phyloP scores from a whole-genome alignment of 37 sponge, comb jelly and placozoan species.

The Cliona cf. orientalis region DNA sequence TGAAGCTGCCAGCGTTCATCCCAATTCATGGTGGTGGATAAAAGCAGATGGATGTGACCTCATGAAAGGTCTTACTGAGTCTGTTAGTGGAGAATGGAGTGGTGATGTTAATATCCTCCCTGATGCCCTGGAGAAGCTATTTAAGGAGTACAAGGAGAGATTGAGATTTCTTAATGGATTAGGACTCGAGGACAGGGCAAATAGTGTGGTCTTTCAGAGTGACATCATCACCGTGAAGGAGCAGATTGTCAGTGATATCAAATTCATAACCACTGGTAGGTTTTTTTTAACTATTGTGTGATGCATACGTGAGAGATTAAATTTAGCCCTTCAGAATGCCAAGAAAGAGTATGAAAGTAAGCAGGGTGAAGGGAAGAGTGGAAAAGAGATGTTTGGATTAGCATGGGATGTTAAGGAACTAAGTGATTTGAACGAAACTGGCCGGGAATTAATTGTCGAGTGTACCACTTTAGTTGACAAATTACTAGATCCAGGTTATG shows the following conservation, averaged over 20 bases:
- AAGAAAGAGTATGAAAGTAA: not conserved
- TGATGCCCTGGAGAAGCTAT: not conserved
- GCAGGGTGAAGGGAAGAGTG: not conserved
- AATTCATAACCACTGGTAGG: not conserved
- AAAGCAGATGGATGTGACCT: constrained; percentile 44
- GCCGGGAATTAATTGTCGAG: not conserved
- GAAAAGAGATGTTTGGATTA: not conserved
- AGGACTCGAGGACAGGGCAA: not conserved
- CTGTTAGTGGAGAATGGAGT: not conserved
- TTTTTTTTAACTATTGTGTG: not conserved
- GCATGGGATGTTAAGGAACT: constrained; percentile 24
- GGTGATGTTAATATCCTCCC: constrained; percentile 18
- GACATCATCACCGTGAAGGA: not conserved
- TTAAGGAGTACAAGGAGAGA: not conserved
- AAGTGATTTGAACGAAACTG: not conserved
- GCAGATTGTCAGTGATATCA: not conserved
- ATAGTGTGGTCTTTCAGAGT: not conserved
- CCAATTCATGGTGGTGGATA: constrained; percentile 38
- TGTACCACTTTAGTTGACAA: not conserved
- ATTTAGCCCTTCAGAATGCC: no score
- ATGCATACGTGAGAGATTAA: no score
- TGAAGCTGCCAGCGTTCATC: constrained; percentile 18
- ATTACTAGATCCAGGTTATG: not conserved
- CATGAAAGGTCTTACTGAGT: constrained; percentile 7
- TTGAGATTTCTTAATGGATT: not conserved